A percentile compares a stretch with the other conserved stretches of the same genome.
phyloP scores from a whole-genome alignment of 2,113 vertebrate genomes.

The Mormyrus lacerda region DNA sequence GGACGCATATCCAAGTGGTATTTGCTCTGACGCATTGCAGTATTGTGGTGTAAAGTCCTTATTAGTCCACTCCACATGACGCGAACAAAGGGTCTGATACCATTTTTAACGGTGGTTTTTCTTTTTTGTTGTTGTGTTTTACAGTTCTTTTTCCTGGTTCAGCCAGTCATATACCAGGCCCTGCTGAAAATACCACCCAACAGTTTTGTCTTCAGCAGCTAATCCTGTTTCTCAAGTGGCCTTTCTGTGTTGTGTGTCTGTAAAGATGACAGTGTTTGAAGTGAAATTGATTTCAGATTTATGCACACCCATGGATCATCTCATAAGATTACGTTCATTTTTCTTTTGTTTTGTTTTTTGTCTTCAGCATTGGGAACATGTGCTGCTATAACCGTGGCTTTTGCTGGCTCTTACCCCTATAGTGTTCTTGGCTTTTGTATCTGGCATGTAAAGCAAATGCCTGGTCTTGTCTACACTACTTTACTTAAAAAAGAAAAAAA shows the following conservation, averaged over 20 bases:
- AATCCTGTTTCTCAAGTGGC: conserved; percentile 99
- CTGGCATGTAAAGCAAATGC: conserved; percentile 13
- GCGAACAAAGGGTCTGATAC: conserved; percentile 87
- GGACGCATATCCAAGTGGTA: conserved; percentile 25
- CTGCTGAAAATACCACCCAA: conserved; percentile 99
- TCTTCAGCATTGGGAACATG: conserved; percentile 80
- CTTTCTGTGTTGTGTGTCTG: conserved; percentile 89
- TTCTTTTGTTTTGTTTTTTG: conserved; percentile 33
- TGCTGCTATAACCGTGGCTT: conserved; percentile 69
- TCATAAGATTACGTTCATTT: conserved; percentile 44
- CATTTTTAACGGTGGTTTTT: conserved; percentile 99
- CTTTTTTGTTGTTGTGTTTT: conserved; percentile 99
- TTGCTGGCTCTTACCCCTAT: conserved; percentile 59
- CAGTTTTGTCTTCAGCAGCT: conserved; percentile 99
- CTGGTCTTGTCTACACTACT: background rate
- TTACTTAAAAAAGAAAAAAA: background rate
- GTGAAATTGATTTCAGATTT: conserved; percentile 57
- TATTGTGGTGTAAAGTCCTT: conserved; percentile 39
- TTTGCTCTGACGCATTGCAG: conserved; percentile 32
- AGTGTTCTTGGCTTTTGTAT: conserved; percentile 10
- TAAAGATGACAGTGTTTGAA: conserved; percentile 64
- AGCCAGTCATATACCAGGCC: conserved; percentile 99
- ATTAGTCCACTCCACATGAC: conserved; percentile 65
- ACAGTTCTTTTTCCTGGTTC: conserved; percentile 99
- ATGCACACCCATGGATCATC: conserved; percentile 55